A percentile compares a stretch with the other conserved stretches of the same genome.
phyloP scores from a whole-genome alignment of 2,797 vertebrate species.

The Chromis chromis region DNA sequence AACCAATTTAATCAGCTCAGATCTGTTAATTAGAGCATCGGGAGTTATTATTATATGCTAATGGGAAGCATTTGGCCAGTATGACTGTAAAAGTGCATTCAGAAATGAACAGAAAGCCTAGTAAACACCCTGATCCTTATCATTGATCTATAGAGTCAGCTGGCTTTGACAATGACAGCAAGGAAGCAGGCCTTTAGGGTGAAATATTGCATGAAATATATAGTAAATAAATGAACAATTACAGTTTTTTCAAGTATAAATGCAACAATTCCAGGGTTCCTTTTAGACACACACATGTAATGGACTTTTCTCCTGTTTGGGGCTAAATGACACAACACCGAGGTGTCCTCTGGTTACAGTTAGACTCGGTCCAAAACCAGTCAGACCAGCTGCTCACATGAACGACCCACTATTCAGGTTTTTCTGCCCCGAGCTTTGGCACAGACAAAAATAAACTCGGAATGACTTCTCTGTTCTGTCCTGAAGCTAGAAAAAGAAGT shows the following conservation, averaged over 20 bases:
- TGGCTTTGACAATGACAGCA: slow-evolving; percentile 19
- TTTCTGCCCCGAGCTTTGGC: slow-evolving; percentile 20
- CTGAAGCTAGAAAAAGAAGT: slow-evolving; percentile 12
- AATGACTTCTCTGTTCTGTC: neutral
- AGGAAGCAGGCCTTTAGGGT: neutral
- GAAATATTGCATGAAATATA: neutral
- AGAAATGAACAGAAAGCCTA: too few species aligned
- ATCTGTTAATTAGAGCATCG: too few species aligned
- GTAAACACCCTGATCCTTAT: slow-evolving; percentile 1
- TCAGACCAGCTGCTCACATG: slow-evolving; percentile 42
- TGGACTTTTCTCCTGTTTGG: neutral
- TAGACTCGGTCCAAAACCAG: slow-evolving; percentile 54
- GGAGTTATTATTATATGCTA: too few species aligned
- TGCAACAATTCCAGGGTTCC: too few species aligned
- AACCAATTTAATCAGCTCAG: too few species aligned
- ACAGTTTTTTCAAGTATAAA: too few species aligned
- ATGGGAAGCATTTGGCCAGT: too few species aligned
- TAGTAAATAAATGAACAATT: too few species aligned
- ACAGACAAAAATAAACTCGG: slow-evolving; percentile 31
- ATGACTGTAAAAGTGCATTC: too few species aligned
- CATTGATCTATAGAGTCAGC: slow-evolving; percentile 10
- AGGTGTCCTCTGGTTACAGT: slow-evolving; percentile 21
- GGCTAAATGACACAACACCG: slow-evolving; percentile 1
- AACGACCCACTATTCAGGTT: slow-evolving; percentile 69
- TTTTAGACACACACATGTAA: neutral